Conservation (phyloP, 2,888 invertebrate species). For the Tinea pellionella region DNA sequence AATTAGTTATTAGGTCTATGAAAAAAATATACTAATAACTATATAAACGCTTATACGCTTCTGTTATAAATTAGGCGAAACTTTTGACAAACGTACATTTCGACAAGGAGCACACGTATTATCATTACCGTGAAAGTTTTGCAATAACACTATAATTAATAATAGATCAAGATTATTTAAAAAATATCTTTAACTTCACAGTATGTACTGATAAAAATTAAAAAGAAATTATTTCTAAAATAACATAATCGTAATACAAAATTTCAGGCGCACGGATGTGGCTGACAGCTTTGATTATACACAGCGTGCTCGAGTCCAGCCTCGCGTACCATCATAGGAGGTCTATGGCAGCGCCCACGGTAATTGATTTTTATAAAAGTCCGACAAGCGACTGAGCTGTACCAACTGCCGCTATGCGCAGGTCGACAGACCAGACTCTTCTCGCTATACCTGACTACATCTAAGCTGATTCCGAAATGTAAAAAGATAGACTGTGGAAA, state of each 20-base stretch:
- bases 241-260: not conserved
- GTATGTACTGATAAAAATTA: not conserved
- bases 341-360: slow-evolving; percentile 33
- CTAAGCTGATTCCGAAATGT: too few species aligned
- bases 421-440: too few species aligned
- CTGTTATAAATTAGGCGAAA: not conserved
- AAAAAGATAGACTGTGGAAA: too few species aligned
- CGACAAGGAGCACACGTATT: not conserved
- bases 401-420: too few species aligned
- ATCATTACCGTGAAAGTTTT: not conserved
- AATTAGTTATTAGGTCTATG: too few species aligned
- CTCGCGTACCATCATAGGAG: slow-evolving; percentile 40
- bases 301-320: slow-evolving; percentile 28
- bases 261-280: slow-evolving; percentile 43
- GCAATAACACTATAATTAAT: not conserved
- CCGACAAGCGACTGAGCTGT: too few species aligned
- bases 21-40: too few species aligned
- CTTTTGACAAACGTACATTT: not conserved
- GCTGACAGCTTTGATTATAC: slow-evolving; percentile 36
- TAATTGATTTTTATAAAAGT: slow-evolving; percentile 6
- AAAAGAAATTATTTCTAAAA: too few species aligned
- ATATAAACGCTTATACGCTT: not conserved
- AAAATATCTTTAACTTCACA: not conserved
- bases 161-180: not conserved
- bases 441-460: too few species aligned